Evolutionary conservation across 2,888 invertebrate genomes (phyloP).

Genomic region (Sphaerophoria rueppellii): DNA sequence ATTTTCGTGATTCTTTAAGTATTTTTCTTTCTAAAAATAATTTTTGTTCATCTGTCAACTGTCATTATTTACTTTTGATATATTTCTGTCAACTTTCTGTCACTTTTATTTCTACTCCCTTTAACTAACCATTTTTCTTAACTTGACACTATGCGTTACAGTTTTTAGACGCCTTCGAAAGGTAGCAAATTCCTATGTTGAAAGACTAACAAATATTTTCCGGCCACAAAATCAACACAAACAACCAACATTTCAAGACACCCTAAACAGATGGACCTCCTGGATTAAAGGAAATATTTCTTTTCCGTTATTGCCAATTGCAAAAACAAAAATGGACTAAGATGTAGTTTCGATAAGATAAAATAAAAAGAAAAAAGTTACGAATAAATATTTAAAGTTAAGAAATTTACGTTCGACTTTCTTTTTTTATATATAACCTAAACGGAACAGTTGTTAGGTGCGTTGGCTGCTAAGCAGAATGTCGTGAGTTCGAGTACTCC

Average conservation of each 20-base stretch:
- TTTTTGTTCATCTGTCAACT: neutral
- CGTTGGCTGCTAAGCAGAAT: no score
- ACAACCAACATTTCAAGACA: neutral
- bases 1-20: no score
- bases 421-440: no score
- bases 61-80: neutral
- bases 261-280: constrained; percentile 9
- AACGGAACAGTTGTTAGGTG: no score
- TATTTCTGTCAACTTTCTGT: neutral
- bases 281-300: constrained; percentile 19
- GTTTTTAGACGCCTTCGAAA: constrained; percentile 23
- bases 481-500: no score
- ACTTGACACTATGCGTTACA: neutral
- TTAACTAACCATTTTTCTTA: neutral
- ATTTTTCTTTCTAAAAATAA: no score
- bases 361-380: no score
- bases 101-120: neutral
- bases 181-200: constrained; percentile 10
- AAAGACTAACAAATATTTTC: constrained; percentile 68
- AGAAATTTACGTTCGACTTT: no score
- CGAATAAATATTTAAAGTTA: no score
- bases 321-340: neutral
- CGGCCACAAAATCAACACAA: constrained; percentile 38
- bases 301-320: neutral
- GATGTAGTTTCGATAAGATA: neutral